Percentiles rank a stretch among this genome's conserved stretches.
Evolutionary conservation across 2,888 invertebrate genomes (phyloP).

Genomic region (Yponomeuta sedellus): DNA sequence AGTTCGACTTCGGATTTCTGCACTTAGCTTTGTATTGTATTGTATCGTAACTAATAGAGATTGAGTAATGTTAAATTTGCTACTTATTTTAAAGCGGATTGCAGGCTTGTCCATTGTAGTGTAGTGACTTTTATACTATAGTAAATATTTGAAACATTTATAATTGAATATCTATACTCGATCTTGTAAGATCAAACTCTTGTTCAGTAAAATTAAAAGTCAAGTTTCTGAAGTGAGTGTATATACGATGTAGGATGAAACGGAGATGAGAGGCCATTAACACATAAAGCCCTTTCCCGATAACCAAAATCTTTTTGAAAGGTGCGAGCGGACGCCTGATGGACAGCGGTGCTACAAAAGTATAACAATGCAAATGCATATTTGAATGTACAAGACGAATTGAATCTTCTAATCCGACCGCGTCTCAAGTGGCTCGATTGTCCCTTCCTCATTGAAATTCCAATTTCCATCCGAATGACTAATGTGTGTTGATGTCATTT

Average conservation of each 20-base stretch:
- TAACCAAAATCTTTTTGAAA: constrained; percentile 13
- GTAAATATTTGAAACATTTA: too few relatives aligned
- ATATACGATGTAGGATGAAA: background rate
- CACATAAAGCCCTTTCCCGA: background rate
- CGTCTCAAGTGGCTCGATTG: constrained; percentile 50
- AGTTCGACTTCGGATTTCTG: too few relatives aligned
- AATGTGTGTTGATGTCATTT: constrained; percentile 48
- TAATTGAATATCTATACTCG: too few relatives aligned
- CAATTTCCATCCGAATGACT: constrained; percentile 43
- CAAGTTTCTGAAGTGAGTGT: too few relatives aligned
- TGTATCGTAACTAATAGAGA: too few relatives aligned
- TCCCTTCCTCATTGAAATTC: constrained; percentile 41
- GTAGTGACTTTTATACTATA: too few relatives aligned
- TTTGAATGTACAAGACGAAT: constrained; percentile 53
- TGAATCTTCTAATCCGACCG: constrained; percentile 59
- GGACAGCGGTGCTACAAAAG: constrained; percentile 26
- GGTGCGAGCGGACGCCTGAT: constrained; percentile 25
- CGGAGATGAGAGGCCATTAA: background rate
- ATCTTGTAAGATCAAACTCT: too few relatives aligned
- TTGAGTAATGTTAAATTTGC: too few relatives aligned
- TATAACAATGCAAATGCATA: constrained; percentile 38
- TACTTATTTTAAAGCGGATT: too few relatives aligned
- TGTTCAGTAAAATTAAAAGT: too few relatives aligned
- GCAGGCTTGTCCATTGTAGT: too few relatives aligned
- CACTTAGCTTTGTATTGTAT: too few relatives aligned